Base-by-base conservation (phyloP, 2,113 vertebrate genomes). In the Perca schrenkii region DNA sequence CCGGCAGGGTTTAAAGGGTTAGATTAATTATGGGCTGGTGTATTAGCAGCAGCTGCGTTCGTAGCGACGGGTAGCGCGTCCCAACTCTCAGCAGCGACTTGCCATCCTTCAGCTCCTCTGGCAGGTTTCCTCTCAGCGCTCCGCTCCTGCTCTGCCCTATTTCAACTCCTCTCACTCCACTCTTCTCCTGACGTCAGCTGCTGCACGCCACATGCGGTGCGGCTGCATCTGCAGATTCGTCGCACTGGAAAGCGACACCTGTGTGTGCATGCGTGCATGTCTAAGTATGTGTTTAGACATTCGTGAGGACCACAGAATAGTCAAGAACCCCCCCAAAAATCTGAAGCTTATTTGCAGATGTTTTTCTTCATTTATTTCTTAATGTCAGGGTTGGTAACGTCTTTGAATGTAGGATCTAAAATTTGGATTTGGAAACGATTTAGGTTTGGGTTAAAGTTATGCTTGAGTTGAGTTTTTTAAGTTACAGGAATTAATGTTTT, bases 171-270 rank as follows among this genome's bases (percentile, higher is more conserved):
- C 95, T 85, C 85, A 87, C 94, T 94, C 95, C 90, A 83, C 93
- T 93, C 94, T 87, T 73, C 90, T 94, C 81, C 93, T 97, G 96
- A 98, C 97, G 97, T 98, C 97, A 98, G 93, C 80, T 79, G 89
- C 90, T 88, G 90, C 92, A 86, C 89, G 88, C 91, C 91, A 31
- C 0, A 49, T 60, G 93, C 87, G 87, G 85, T 34, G 88, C 75
- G 83, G 80, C 73, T 79, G 87, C 90, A 89, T 91, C 95, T 95
- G 95, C 95, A 94, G 94, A 89, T 91, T 75, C 95, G 87, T 68
- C 91, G 86, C 94, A 80, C 94, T 91, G 92, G 95, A 91, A 77
- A 93, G 93, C 88, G 89, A 94, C 95, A 96, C 96, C 94, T 96
- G 95, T 92, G 77, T 52, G 83, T 74, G 76, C 6, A 21, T 19